Conservation (phyloP, 2,113 vertebrate species). For the Festucalex cinctus region DNA sequence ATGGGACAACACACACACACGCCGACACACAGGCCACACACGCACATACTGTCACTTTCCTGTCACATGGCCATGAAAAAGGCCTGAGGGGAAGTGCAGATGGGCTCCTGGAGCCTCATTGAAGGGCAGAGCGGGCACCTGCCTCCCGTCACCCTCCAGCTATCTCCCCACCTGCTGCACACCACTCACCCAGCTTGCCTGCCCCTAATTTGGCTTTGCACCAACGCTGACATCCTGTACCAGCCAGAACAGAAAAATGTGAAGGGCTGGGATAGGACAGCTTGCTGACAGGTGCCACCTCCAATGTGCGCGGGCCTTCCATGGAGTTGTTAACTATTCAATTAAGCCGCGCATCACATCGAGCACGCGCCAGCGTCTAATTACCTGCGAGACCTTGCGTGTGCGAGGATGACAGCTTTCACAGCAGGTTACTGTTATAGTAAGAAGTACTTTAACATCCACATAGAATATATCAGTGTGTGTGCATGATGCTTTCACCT, state of each 20-base stretch:
- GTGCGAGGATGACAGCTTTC: conserved; percentile 61
- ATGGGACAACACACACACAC: conserved; percentile 10
- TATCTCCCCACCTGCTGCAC: conserved; percentile 58
- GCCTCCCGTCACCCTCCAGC: conserved; percentile 54
- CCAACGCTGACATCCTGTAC: conserved; percentile 57
- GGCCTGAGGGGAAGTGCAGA: conserved; percentile 58
- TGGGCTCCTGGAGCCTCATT: conserved; percentile 58
- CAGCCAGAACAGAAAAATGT: conserved; percentile 53
- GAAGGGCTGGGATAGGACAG: conserved; percentile 47
- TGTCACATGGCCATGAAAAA: conserved; percentile 65
- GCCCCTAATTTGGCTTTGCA: conserved; percentile 66
- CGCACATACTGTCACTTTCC: conserved; percentile 49
- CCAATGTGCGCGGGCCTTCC: conserved; percentile 54
- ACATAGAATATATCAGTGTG: conserved; percentile 28
- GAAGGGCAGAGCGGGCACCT: conserved; percentile 58
- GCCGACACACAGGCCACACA: not conserved
- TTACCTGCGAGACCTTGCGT: conserved; percentile 61
- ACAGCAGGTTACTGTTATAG: conserved; percentile 53
- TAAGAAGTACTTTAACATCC: conserved; percentile 46
- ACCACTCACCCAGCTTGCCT: conserved; percentile 42
- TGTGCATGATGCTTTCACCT: not conserved
- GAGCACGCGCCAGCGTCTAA: conserved; percentile 62
- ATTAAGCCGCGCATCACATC: conserved; percentile 57
- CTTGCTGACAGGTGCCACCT: conserved; percentile 72
- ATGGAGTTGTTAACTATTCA: conserved; percentile 73